Percentiles rank a stretch among this genome's conserved stretches.
Evolutionary conservation across 1,140 invertebrate genomes (phyloP).

Genomic region (Pseudachorutes palmiensis): DNA sequence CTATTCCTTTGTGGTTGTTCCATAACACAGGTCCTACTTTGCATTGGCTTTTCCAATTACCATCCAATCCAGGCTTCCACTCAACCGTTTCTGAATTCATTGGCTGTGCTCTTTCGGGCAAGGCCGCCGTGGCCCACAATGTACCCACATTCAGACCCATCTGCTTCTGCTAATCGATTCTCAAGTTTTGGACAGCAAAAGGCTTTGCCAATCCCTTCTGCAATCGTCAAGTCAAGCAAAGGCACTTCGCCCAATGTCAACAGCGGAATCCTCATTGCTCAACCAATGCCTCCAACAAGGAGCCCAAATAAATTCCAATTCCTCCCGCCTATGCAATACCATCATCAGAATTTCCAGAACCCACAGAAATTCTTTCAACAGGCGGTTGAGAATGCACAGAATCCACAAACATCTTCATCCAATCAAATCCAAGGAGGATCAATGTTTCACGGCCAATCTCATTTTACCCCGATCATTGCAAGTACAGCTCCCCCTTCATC

Average conservation of each 20-base stretch:
- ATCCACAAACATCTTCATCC: neutral
- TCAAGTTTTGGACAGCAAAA: neutral
- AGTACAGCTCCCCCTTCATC: neutral
- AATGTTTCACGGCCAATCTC: neutral
- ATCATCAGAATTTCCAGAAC: neutral
- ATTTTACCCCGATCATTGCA: neutral
- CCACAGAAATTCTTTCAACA: neutral
- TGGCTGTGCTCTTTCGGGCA: slow-evolving; percentile 33
- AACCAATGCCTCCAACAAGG: slow-evolving; percentile 19
- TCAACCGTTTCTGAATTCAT: slow-evolving; percentile 33
- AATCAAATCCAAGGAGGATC: neutral
- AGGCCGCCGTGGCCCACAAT: slow-evolving; percentile 34
- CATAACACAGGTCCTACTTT: neutral
- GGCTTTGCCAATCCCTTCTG: neutral
- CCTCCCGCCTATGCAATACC: neutral
- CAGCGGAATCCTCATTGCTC: slow-evolving; percentile 29
- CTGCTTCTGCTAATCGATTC: neutral
- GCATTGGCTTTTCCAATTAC: neutral
- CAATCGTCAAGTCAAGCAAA: neutral
- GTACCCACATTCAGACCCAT: slow-evolving; percentile 23
- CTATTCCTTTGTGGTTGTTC: neutral
- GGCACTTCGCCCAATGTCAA: neutral
- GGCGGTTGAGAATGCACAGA: neutral
- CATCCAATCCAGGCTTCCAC: neutral
- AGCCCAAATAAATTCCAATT: neutral